A percentile compares a stretch with the other conserved stretches of the same genome.
phyloP scores from a whole-genome alignment of 2,797 vertebrate genomes.

The Enteromius anoplus region DNA sequence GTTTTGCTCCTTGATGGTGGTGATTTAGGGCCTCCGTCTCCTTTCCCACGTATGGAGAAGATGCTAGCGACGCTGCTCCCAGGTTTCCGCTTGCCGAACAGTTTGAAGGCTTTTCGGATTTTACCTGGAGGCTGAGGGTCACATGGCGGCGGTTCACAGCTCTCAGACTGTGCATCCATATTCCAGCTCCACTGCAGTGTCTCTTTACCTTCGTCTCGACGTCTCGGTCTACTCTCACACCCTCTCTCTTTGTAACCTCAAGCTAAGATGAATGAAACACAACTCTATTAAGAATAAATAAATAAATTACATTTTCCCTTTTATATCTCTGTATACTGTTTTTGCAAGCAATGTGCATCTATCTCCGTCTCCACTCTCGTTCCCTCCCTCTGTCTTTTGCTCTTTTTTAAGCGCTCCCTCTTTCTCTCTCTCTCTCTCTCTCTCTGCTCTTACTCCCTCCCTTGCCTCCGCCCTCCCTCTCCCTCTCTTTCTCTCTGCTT shows the following conservation, averaged over 20 bases:
- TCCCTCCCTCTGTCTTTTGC: constrained; percentile 66
- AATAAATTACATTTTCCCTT: constrained; percentile 28
- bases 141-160: constrained; percentile 82
- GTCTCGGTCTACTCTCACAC: constrained; percentile 19
- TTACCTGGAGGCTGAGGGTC: constrained; percentile 91
- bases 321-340: constrained; percentile 34
- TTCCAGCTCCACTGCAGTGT: constrained; percentile 64
- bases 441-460: constrained; percentile 73
- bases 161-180: constrained; percentile 94
- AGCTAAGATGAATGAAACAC: constrained; percentile 16
- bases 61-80: constrained; percentile 86
- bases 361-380: constrained; percentile 43
- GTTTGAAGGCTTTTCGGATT: constrained; percentile 96
- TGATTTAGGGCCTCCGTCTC: constrained; percentile 82
- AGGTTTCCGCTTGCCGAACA: constrained; percentile 92
- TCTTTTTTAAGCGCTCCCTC: constrained; percentile 59
- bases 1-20: constrained; percentile 87
- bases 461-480: constrained; percentile 70
- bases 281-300: constrained; percentile 30
- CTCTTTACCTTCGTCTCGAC: constrained; percentile 42
- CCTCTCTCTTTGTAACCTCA: constrained; percentile 34
- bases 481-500: constrained; percentile 77
- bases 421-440: constrained; percentile 55
- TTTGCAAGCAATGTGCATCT: constrained; percentile 42
- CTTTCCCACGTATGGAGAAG: constrained; percentile 90